phyloP scores from a whole-genome alignment of 2,113 vertebrate species.

The Arizona elegans region DNA sequence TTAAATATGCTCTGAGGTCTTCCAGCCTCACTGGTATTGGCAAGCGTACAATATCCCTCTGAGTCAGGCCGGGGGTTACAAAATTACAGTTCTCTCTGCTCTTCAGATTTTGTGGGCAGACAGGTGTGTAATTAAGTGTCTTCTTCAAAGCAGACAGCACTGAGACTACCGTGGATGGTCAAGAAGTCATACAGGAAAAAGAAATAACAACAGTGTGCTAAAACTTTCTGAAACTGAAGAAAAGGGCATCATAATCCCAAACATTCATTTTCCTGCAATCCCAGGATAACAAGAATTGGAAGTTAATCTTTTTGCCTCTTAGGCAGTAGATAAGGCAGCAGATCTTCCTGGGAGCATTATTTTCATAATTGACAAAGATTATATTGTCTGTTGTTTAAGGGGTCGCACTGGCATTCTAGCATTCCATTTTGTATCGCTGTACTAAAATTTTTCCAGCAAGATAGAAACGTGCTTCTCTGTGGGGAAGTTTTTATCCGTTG shows the following conservation, averaged over 20 bases:
- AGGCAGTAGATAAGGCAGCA: background rate
- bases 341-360: background rate
- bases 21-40: background rate
- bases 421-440: background rate
- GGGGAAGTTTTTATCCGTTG: background rate
- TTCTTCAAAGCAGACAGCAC: slow-evolving; percentile 15
- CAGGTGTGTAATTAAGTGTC: slow-evolving; percentile 36
- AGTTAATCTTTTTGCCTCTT: background rate
- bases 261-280: background rate
- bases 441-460: background rate
- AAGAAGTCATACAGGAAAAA: slow-evolving; percentile 1
- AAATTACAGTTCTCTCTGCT: slow-evolving; percentile 29
- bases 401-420: background rate
- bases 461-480: background rate
- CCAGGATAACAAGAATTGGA: background rate
- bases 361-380: background rate
- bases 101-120: slow-evolving; percentile 26
- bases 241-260: slow-evolving; percentile 2
- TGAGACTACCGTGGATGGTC: slow-evolving; percentile 9
- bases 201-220: background rate
- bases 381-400: background rate
- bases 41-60: slow-evolving; percentile 11
- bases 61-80: slow-evolving; percentile 13
- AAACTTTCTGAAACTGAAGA: slow-evolving; percentile 11
- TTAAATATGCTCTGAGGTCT: slow-evolving; percentile 11